phyloP scores from a whole-genome alignment of 2,113 vertebrate species.

The Oncorhynchus mykiss region DNA sequence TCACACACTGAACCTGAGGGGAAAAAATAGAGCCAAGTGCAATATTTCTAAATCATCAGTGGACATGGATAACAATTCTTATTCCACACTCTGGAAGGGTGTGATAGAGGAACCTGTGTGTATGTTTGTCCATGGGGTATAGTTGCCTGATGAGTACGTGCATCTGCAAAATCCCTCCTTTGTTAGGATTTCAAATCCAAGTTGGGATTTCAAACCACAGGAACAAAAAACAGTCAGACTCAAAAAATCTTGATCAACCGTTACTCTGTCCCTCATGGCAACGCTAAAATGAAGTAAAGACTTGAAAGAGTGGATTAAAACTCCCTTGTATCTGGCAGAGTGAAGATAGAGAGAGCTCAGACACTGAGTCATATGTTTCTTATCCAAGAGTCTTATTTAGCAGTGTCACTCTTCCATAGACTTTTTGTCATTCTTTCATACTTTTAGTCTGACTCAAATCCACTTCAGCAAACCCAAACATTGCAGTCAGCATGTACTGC shows the following conservation, averaged over 20 bases:
- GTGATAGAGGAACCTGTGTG: too few species aligned
- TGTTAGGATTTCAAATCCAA: background rate
- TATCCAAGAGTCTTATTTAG: background rate
- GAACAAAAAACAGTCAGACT: background rate
- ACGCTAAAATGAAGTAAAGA: background rate
- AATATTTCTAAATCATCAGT: too few species aligned
- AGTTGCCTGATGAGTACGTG: too few species aligned
- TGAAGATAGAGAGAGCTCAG: background rate
- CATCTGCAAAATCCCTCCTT: background rate
- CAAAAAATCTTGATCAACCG: background rate
- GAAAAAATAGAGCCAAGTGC: too few species aligned
- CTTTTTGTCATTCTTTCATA: too few species aligned
- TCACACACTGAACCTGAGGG: too few species aligned
- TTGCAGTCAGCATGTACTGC: constrained; percentile 6
- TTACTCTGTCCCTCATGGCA: background rate
- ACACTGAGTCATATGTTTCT: background rate
- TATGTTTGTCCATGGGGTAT: too few species aligned
- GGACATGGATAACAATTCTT: too few species aligned
- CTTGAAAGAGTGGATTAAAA: background rate
- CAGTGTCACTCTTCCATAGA: background rate
- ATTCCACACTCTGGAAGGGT: too few species aligned
- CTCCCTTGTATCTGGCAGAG: background rate
- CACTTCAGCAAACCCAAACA: background rate
- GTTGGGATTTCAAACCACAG: background rate
- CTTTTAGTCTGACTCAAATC: background rate